These are phyloP conservation scores for Hypercompe scribonia DNA, from an alignment of 2,888 invertebrate genomes.

Conservation along the genomic window DNA sequence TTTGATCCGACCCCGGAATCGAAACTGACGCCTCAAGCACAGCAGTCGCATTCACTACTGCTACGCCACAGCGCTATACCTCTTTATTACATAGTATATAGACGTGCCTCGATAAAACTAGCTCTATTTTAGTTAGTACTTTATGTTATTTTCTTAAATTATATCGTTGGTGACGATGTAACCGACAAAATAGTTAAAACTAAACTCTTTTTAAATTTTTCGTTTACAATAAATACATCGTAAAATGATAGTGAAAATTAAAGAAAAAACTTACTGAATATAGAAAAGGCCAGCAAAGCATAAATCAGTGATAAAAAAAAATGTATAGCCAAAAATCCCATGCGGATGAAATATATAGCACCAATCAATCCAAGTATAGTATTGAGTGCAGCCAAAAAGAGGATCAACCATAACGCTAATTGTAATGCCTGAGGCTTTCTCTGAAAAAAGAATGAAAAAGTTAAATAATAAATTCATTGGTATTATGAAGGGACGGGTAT, in stretches of 20 bases:
- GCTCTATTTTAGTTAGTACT: no score
- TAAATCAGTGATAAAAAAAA: conserved; percentile 31
- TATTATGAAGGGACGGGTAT: no score
- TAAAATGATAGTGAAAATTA: neutral
- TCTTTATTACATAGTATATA: no score
- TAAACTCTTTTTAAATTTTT: no score
- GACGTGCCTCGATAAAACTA: no score
- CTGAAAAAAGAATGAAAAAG: conserved; percentile 26
- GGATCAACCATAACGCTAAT: conserved; percentile 18
- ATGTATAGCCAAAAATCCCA: conserved; percentile 19
- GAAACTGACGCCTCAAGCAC: no score
- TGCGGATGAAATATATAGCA: conserved; percentile 34
- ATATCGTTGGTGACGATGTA: no score
- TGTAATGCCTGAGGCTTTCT: conserved; percentile 7
- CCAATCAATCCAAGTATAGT: conserved; percentile 27
- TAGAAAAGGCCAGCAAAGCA: conserved; percentile 23
- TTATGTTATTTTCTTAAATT: no score
- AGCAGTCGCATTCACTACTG: no score
- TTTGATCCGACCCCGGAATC: no score
- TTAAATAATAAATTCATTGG: neutral
- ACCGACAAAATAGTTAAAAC: no score
- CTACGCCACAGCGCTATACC: no score
- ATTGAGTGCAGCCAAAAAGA: conserved; percentile 18
- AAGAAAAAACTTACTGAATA: conserved; percentile 36
- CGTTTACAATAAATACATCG: neutral